Evolutionary conservation across 2,797 vertebrate species (phyloP).

Genomic region (Distichodus sexfasciatus): DNA sequence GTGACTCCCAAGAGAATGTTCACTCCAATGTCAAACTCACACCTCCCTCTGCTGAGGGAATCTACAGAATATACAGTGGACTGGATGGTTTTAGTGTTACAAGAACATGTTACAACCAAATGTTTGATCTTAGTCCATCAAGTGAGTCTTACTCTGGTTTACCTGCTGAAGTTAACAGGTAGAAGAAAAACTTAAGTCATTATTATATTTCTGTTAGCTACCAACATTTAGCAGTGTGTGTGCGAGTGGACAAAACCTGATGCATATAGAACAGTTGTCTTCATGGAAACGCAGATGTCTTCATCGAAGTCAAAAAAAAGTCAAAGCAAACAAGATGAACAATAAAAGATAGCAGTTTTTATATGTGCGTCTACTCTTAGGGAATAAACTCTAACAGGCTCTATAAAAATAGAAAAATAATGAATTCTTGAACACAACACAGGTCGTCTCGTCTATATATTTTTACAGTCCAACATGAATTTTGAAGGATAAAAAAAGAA

Average conservation of each 20-base stretch:
- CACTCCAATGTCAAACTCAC: background rate
- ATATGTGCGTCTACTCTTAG: background rate
- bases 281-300: background rate
- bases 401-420: slow-evolving; percentile 3
- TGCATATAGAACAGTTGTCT: background rate
- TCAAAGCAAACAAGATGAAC: background rate
- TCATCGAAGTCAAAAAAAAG: background rate
- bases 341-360: background rate
- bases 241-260: too few species aligned
- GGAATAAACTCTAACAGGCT: background rate
- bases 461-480: too few species aligned
- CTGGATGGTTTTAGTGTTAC: too few species aligned
- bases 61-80: background rate
- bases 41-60: background rate
- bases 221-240: background rate
- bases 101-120: too few species aligned
- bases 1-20: slow-evolving; percentile 19
- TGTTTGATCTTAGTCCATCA: too few species aligned
- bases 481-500: background rate
- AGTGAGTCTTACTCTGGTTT: too few species aligned
- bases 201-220: too few species aligned
- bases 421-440: too few species aligned
- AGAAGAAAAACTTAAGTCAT: too few species aligned
- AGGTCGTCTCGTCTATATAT: too few species aligned
- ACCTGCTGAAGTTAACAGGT: too few species aligned